Evolutionary conservation across 1,140 invertebrate genomes (phyloP).

Genomic region (Magallana ariakensis): DNA sequence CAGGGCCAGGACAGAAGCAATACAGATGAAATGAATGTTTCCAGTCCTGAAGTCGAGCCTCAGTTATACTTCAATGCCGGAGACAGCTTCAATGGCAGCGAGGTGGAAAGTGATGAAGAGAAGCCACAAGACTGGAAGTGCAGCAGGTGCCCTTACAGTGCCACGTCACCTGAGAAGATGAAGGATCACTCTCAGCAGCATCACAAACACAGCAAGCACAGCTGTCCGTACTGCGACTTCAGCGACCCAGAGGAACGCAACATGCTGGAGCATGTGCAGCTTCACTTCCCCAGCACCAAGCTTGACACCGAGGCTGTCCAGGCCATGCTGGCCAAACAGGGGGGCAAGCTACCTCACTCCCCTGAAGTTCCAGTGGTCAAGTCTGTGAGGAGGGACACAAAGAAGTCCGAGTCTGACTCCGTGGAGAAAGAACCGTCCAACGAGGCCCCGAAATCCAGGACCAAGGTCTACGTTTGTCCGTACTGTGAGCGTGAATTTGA

Average conservation of each 20-base stretch:
- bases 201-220: constrained; percentile 56
- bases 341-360: constrained; percentile 26
- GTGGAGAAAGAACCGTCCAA: constrained; percentile 51
- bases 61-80: constrained; percentile 62
- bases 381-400: constrained; percentile 21
- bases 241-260: constrained; percentile 62
- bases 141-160: constrained; percentile 73
- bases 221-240: constrained; percentile 75
- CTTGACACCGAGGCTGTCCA: constrained; percentile 57
- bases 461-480: constrained; percentile 75
- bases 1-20: neutral
- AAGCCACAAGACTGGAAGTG: constrained; percentile 66
- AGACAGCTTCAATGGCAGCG: constrained; percentile 51
- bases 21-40: constrained; percentile 41
- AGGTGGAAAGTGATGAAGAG: constrained; percentile 62
- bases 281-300: constrained; percentile 71
- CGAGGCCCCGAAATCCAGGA: constrained; percentile 44
- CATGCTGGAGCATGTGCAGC: constrained; percentile 69
- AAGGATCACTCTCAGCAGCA: constrained; percentile 68
- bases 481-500: constrained; percentile 77
- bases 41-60: constrained; percentile 59
- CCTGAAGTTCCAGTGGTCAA: constrained; percentile 51
- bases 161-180: constrained; percentile 63
- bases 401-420: constrained; percentile 62
- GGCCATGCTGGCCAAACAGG: constrained; percentile 56